Conservation (phyloP, 2,113 vertebrate genomes). For the Arizona elegans region DNA sequence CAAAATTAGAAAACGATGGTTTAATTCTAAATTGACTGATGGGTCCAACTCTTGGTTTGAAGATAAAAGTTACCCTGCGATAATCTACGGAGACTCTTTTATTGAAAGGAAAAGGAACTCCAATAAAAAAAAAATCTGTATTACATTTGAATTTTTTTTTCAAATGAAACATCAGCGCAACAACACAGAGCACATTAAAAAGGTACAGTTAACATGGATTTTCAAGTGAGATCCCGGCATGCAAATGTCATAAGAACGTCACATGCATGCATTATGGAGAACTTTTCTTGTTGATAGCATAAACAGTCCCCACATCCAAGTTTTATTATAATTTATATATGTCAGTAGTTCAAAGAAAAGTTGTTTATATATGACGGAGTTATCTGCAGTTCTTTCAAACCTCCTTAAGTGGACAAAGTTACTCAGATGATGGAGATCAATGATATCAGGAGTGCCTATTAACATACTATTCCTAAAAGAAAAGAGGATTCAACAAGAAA, state of each 20-base stretch:
- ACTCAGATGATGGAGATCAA: not conserved
- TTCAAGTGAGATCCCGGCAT: accelerated
- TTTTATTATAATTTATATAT: accelerated
- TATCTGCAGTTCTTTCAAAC: not conserved
- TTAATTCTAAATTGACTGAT: not conserved
- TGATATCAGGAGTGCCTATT: accelerated
- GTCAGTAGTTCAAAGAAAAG: not conserved
- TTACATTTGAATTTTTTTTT: not conserved
- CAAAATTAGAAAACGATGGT: not conserved
- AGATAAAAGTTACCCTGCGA: not conserved
- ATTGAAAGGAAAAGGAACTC: not conserved
- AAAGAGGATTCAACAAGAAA: not conserved
- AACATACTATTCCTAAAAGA: not conserved
- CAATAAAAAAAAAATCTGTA: not conserved
- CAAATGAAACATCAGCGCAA: not conserved
- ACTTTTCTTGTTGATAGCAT: not conserved
- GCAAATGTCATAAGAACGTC: accelerated
- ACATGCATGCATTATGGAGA: accelerated
- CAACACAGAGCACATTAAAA: not conserved
- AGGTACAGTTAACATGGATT: not conserved
- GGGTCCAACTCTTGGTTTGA: not conserved
- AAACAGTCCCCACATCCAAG: accelerated
- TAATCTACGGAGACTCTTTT: not conserved
- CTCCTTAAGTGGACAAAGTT: not conserved
- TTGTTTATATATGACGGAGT: not conserved